Evolutionary conservation across 2,113 vertebrate genomes (phyloP).

Genomic region (Manacus vitellinus): DNA sequence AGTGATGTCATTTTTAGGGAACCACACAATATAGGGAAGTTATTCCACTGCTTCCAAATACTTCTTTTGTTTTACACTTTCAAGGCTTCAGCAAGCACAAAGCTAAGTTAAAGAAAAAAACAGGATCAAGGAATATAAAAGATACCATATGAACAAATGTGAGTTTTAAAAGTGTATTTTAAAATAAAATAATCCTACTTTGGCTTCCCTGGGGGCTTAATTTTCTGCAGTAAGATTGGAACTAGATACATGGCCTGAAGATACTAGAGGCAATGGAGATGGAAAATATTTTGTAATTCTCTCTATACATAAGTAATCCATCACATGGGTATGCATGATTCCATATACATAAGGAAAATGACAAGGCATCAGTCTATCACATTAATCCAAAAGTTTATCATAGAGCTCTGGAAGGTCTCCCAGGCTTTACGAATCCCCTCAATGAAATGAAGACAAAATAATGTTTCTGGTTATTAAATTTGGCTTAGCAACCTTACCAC

Average conservation of each 20-base stretch:
- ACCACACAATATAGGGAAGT: background rate
- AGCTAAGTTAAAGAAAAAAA: background rate
- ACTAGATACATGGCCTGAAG: background rate
- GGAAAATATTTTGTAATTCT: background rate
- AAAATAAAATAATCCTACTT: background rate
- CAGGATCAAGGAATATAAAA: background rate
- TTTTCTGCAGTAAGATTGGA: background rate
- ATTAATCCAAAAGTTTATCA: background rate
- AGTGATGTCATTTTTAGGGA: background rate
- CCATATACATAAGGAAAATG: background rate
- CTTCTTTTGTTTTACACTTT: background rate
- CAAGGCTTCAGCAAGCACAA: background rate
- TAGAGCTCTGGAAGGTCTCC: background rate
- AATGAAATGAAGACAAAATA: background rate
- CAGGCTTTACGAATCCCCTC: background rate
- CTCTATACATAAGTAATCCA: background rate
- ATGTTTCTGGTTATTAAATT: background rate
- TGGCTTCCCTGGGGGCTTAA: background rate
- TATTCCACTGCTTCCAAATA: background rate
- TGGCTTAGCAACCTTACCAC: background rate
- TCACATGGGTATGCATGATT: background rate
- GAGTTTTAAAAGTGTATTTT: background rate
- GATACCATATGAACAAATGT: background rate
- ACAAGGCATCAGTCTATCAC: background rate
- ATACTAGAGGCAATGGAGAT: background rate